Conservation (phyloP, 2,797 vertebrate genomes). For the Falco rusticolus region DNA sequence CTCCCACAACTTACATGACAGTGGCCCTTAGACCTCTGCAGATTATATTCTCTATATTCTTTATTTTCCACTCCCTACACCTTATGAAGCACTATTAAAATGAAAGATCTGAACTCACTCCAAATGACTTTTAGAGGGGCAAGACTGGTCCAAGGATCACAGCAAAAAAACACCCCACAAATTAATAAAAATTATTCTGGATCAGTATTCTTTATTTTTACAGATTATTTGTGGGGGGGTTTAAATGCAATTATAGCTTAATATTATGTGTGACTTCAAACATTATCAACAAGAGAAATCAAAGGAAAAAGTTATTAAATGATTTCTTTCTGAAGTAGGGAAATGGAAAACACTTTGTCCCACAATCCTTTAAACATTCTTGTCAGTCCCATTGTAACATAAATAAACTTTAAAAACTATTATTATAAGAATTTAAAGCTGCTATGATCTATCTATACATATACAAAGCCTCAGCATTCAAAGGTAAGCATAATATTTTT, state of each 20-base stretch:
- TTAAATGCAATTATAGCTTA: background rate
- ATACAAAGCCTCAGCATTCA: background rate
- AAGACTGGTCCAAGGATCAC: background rate
- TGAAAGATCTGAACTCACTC: background rate
- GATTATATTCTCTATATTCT: background rate
- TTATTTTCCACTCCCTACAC: background rate
- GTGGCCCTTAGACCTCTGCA: background rate
- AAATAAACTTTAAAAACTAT: background rate
- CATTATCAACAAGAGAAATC: background rate
- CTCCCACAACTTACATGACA: background rate
- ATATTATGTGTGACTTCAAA: background rate
- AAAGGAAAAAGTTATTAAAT: background rate
- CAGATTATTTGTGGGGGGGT: background rate
- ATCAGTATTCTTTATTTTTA: background rate
- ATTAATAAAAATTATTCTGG: background rate
- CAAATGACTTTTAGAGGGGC: background rate
- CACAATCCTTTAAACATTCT: background rate
- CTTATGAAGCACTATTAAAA: background rate
- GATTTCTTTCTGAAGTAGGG: background rate
- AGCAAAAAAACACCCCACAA: background rate
- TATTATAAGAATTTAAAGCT: background rate
- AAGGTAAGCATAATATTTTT: background rate
- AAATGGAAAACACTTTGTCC: background rate
- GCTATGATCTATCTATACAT: background rate
- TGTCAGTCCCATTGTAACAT: background rate